Base-by-base conservation (phyloP, 2,888 invertebrate genomes). In the Coenonympha arcania region DNA sequence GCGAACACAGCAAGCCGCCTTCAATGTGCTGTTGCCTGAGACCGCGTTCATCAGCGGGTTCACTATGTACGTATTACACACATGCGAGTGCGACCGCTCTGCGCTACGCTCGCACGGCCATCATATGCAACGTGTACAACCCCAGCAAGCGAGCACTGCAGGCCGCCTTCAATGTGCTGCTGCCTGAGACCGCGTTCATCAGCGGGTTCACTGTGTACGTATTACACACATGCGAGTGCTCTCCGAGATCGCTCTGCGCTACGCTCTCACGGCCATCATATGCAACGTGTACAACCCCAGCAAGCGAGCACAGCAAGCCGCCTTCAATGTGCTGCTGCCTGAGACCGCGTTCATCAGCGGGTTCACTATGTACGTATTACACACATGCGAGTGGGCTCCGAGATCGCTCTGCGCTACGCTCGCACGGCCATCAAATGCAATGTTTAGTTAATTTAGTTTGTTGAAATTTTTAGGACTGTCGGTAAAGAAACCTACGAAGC, bases 21-120 rank as follows among this genome's bases (percentile, higher is more conserved):
- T 92, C 75, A 85, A 88, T 39, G 88, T 92, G 4, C 85, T 91
- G n/a, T 72, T 92, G 40, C 92, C 92, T 0, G 90, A 92, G 53
- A 89, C 90, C 1, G 92, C 92, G 0, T 92, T 90, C 69, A 91
- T 92, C 59, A 89, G 90, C 33, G 90, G 89, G 44, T 92, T 92
- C 65, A 72, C 88, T 33, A 91, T 92, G 92, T 90, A 71, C 76
- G 86, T 50, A 74, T 91, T 60, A 88, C 88, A 15, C 88, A 88
- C 58, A 89, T 92, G 87, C 79, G 87, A 20, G 87, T 92, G n/a
- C 73, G 80, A 42, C 30, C 30, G n/a, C 41, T 8, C 28, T 42
- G 28, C 41, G 41, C 11, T 42, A 42, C 68, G 90, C 91, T 6
- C 88, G 87, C 56, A 92, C 92, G 0, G 71, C 87, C 8, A 87